These are phyloP conservation scores for Temnothorax ravouxi DNA, from an alignment of 2,888 invertebrate genomes.

Conservation along the genomic window DNA sequence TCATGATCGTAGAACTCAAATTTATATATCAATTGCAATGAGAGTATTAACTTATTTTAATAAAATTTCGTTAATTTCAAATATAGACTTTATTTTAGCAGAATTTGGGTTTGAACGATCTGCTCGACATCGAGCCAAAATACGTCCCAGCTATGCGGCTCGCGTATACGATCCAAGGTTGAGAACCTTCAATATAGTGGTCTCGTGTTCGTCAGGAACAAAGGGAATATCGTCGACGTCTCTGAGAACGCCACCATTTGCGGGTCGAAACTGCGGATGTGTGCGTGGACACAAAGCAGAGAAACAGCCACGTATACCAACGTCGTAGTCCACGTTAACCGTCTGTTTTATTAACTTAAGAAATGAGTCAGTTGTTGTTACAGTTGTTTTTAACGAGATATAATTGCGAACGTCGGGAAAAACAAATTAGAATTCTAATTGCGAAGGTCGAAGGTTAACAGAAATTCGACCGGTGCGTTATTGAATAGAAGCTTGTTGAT, in stretches of 20 bases:
- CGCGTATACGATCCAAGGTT: slow-evolving; percentile 23
- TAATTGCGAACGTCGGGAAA: slow-evolving; percentile 24
- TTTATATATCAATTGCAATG: neutral
- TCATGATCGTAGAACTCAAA: no score
- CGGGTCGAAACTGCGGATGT: slow-evolving; percentile 53
- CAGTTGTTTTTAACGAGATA: slow-evolving; percentile 51
- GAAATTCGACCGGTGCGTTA: neutral
- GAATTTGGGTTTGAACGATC: neutral
- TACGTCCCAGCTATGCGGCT: slow-evolving; percentile 30
- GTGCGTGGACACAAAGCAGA: slow-evolving; percentile 49
- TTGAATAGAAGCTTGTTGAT: neutral
- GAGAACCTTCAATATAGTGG: slow-evolving; percentile 53
- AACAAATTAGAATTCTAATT: slow-evolving; percentile 28
- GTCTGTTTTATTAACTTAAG: slow-evolving; percentile 51
- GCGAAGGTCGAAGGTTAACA: neutral
- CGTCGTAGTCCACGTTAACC: slow-evolving; percentile 27
- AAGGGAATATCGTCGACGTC: slow-evolving; percentile 59
- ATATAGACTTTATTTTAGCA: neutral
- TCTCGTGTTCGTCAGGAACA: slow-evolving; percentile 59
- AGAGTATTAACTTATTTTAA: neutral
- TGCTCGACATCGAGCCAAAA: slow-evolving; percentile 27
- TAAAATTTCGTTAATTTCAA: neutral
- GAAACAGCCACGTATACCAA: slow-evolving; percentile 48
- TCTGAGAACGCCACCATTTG: slow-evolving; percentile 58
- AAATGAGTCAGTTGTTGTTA: slow-evolving; percentile 49